phyloP scores from a whole-genome alignment of 2,113 vertebrate genomes.

The Oceanodroma tethys region DNA sequence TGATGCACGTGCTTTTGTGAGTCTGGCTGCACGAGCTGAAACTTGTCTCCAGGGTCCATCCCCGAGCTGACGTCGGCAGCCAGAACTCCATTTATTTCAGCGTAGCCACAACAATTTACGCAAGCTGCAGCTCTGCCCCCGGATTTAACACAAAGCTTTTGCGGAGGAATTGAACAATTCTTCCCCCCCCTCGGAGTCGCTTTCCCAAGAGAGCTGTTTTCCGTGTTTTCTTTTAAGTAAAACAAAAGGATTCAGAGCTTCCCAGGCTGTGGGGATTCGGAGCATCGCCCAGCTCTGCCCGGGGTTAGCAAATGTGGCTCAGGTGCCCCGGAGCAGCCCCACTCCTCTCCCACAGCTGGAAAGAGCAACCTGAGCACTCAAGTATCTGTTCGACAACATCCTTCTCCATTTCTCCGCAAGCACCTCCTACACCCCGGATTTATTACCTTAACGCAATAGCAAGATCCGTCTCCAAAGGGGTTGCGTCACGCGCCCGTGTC shows the following conservation, averaged over 20 bases:
- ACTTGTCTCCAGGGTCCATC: neutral
- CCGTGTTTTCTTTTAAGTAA: neutral
- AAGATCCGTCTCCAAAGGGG: accelerated
- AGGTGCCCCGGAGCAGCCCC: neutral
- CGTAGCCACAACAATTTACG: neutral
- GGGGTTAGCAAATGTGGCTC: accelerated
- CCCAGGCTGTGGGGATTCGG: neutral
- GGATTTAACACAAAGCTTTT: neutral
- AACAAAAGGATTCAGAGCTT: neutral
- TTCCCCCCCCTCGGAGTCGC: neutral
- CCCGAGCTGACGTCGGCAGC: neutral
- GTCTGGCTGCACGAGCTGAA: accelerated
- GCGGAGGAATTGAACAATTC: neutral
- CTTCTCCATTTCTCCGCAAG: accelerated
- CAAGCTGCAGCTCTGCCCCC: neutral
- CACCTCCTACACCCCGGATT: neutral
- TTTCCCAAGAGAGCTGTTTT: neutral
- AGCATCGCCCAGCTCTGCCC: neutral
- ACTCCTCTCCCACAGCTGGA: neutral
- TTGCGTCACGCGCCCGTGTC: accelerated
- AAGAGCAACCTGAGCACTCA: neutral
- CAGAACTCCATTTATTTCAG: neutral
- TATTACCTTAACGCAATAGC: accelerated
- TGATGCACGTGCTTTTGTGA: accelerated
- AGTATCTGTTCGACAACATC: accelerated